phyloP scores from a whole-genome alignment of 2,888 invertebrate genomes.

The Smittia sp. region DNA sequence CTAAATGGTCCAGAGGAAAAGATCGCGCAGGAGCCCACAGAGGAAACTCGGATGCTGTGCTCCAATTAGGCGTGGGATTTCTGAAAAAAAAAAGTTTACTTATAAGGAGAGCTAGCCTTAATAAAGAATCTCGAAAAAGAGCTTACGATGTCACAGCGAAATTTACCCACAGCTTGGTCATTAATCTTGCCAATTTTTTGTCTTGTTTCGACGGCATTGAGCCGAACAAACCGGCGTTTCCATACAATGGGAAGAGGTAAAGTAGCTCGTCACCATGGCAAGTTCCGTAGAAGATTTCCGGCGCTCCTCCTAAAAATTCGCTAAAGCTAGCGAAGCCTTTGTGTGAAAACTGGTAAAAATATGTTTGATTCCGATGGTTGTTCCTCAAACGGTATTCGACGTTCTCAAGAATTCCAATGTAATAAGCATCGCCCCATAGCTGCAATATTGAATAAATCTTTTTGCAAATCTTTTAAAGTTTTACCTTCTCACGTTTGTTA shows the following conservation, averaged over 20 bases:
- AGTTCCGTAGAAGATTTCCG: slow-evolving; percentile 64
- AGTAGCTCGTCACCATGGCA: slow-evolving; percentile 82
- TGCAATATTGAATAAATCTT: slow-evolving; percentile 23
- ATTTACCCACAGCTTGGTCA: slow-evolving; percentile 70
- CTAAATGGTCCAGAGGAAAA: slow-evolving; percentile 50
- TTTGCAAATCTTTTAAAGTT: slow-evolving; percentile 54
- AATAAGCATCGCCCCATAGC: slow-evolving; percentile 63
- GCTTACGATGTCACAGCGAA: too few relatives aligned
- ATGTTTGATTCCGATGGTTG: slow-evolving; percentile 54
- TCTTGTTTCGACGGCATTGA: slow-evolving; percentile 60
- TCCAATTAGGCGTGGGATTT: slow-evolving; percentile 60
- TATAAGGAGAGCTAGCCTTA: too few relatives aligned
- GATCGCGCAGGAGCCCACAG: slow-evolving; percentile 59
- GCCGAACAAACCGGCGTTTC: slow-evolving; percentile 56
- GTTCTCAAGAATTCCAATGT: slow-evolving; percentile 45
- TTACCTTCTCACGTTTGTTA: slow-evolving; percentile 56
- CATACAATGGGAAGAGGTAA: slow-evolving; percentile 71
- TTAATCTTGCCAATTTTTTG: slow-evolving; percentile 58
- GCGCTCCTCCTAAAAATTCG: slow-evolving; percentile 65
- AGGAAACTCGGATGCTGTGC: slow-evolving; percentile 51
- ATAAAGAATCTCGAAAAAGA: too few relatives aligned
- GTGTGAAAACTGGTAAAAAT: slow-evolving; percentile 66
- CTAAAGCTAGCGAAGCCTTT: slow-evolving; percentile 68
- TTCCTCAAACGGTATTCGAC: too few relatives aligned
- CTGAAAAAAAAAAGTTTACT: slow-evolving; percentile 53